Base-by-base conservation (phyloP, 2,888 invertebrate species). In the Limnephilus rhombicus region DNA sequence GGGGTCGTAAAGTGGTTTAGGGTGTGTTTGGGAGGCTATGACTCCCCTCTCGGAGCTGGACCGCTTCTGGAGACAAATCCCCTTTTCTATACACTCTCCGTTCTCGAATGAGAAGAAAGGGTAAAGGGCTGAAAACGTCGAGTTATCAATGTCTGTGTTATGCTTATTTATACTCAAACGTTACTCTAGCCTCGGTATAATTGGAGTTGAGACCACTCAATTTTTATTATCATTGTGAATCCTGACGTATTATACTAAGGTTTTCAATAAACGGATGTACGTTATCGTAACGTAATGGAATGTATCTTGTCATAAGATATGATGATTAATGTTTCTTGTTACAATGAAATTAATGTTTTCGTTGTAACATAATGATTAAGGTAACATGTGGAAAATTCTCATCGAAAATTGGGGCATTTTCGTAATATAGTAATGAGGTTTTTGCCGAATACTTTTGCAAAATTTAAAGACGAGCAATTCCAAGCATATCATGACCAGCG, bases 61-160 rank as follows among this genome's bases (percentile, higher is more conserved):
- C 68, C 68, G n/a, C 68, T 68, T 68, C 68, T 68, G 68, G 68
- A 68, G 68, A 68, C 68, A 68, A 68, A 68, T 68, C 68, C 68
- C 68, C n/a, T 68, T 9, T 68, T 24, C 68, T n/a, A 68, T n/a
- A 68, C 68, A 68, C n/a, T 68, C 68, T 4, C 68, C 68, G 24
- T 68, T 7, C 68, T 68, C 24, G 9, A 24, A 24, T 24, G 68
- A 68, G 68, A n/a, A 68, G 68, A 68, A 68, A 68, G 68, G 68
- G n/a, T n/a, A 68, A 68, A 68, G 68, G 68, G 24, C 24, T 68
- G 68, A 68, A n/a, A 68, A 68, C 68, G 68, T 9, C 68, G 68
- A 68, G 68, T 68, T 68, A 68, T 68, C 68, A 68, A 68, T 68
- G 68, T 68, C n/a, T 9, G 24, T n/a, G 68, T 68, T 68, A n/a